Conservation (phyloP, 2,888 invertebrate species). For the Lasius platythorax region DNA sequence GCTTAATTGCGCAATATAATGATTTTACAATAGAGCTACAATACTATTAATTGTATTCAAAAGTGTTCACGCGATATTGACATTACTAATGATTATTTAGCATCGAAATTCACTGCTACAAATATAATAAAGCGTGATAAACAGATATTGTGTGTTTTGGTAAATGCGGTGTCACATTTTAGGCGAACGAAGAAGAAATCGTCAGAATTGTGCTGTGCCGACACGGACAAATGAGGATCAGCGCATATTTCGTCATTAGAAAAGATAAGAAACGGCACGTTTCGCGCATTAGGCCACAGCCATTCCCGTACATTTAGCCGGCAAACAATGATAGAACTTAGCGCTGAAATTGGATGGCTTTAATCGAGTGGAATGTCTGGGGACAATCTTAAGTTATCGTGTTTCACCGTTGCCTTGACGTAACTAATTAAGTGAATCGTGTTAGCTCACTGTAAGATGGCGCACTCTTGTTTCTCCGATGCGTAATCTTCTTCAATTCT, state of each 20-base stretch:
- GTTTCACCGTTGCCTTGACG: constrained; percentile 27
- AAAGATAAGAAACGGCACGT: constrained; percentile 50
- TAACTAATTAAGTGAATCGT: constrained; percentile 51
- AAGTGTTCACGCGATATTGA: neutral
- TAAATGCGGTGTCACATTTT: constrained; percentile 7
- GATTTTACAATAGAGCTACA: constrained; percentile 4
- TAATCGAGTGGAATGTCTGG: constrained; percentile 64
- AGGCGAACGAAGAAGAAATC: constrained; percentile 13
- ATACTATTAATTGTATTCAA: neutral
- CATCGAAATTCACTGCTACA: neutral
- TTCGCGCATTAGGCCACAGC: constrained; percentile 41
- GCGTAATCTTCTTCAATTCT: constrained; percentile 28
- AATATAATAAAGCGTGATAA: constrained; percentile 1
- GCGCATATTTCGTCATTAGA: constrained; percentile 40
- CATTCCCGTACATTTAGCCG: constrained; percentile 54
- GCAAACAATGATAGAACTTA: constrained; percentile 61
- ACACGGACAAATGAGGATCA: constrained; percentile 43
- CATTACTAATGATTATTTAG: constrained; percentile 20
- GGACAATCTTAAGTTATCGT: constrained; percentile 52
- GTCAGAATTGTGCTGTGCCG: constrained; percentile 25
- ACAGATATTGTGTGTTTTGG: neutral
- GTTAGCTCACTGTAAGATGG: constrained; percentile 23
- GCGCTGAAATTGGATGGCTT: constrained; percentile 58
- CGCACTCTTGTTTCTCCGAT: constrained; percentile 7
- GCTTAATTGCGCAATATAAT: neutral